Conservation (phyloP, 2,888 invertebrate genomes). For the Saturnia japonica region DNA sequence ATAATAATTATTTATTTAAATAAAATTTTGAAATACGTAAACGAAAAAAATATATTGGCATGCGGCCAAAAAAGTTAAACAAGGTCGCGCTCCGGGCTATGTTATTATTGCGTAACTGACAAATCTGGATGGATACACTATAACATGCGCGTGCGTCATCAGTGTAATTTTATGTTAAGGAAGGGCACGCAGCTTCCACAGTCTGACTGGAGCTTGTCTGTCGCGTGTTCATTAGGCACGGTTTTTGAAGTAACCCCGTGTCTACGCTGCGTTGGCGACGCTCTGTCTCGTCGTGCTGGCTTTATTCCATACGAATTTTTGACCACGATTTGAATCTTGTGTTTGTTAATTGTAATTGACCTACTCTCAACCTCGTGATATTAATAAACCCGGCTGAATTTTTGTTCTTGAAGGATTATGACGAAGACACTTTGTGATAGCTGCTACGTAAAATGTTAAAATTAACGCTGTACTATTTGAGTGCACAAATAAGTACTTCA, state of each 20-base stretch:
- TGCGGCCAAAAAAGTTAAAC: slow-evolving; percentile 68
- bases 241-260: slow-evolving; percentile 55
- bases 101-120: slow-evolving; percentile 77
- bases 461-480: too few species aligned
- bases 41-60: slow-evolving; percentile 46
- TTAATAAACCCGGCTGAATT: background rate
- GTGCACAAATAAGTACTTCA: too few species aligned
- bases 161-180: slow-evolving; percentile 75
- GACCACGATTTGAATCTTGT: slow-evolving; percentile 28
- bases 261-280: slow-evolving; percentile 66
- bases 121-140: slow-evolving; percentile 69
- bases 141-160: slow-evolving; percentile 70
- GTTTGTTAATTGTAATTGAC: slow-evolving; percentile 23
- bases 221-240: slow-evolving; percentile 56
- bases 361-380: slow-evolving; percentile 21
- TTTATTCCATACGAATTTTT: slow-evolving; percentile 44
- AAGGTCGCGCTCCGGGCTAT: slow-evolving; percentile 69
- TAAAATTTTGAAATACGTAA: slow-evolving; percentile 33
- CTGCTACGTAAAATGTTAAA: background rate
- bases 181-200: slow-evolving; percentile 71
- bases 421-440: background rate
- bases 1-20: slow-evolving; percentile 17
- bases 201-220: slow-evolving; percentile 54
- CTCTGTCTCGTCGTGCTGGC: slow-evolving; percentile 53
- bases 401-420: background rate